Base-by-base conservation (phyloP, 1,140 invertebrate genomes). In the Drosophila busckii region DNA sequence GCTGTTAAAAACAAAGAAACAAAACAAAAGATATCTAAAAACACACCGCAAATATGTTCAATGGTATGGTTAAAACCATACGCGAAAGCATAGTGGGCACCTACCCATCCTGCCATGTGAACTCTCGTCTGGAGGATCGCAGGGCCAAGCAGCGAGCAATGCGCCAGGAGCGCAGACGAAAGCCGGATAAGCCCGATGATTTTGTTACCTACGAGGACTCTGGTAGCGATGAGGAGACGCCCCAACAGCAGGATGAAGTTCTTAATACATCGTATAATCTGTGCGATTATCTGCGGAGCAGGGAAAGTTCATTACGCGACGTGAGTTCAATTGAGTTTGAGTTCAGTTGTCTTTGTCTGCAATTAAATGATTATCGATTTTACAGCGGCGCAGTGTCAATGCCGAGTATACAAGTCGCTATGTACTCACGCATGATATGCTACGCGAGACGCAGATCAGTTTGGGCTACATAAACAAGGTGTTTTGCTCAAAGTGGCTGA, bases 401-500 rank as follows among this genome's bases (percentile, higher is more conserved):
- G 90, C 91, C 37, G 92, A 94, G 58, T 94, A 94, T 86, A 94
- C 94, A 2, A 94, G 93, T 13, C 90, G 94, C 2, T 95, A 96
- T 88, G 95, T 96, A 87, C 89, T 96, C 29, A 95, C 94, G 0
- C 94, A 96, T 87, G 94, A 95, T 88, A 93, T 96, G 90, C 93
- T 96, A 68, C 93, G 93, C 85, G 95, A 96, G 88, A 93, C 93
- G 38, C 91, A 94, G 2, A 91, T 96, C 73, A 92, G 90, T 85
- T 89, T 96, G 44, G 93, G 93, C 69, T 95, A 93, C 85, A 94
- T 97, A 88, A 98, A 98, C 88, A 98, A 98, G 90, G 94, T 98
- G 29, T 98, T 98, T 89, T 97, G 96, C 88, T 97, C 96, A 0
- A 94, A 97, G 88, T 99, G 97, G 97, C 90, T 98, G 9, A 96